A percentile compares a stretch with the other conserved stretches of the same genome.
These are phyloP conservation scores for Tetramorium alpestre DNA, from an alignment of 1,140 invertebrate species.

Conservation along the genomic window DNA sequence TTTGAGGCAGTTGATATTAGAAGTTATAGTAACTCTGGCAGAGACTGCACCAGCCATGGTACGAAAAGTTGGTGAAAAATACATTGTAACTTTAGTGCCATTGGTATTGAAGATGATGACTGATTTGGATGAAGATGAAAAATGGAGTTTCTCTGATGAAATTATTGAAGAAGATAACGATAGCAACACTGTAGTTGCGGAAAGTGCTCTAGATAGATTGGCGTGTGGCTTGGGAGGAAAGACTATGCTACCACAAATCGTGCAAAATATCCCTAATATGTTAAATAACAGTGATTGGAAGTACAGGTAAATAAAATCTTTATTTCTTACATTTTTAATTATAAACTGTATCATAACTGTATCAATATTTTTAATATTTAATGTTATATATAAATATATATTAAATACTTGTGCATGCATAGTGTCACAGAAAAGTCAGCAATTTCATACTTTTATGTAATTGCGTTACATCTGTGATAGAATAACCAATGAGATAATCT, in stretches of 20 bases:
- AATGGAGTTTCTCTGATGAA: slow-evolving; percentile 90
- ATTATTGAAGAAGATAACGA: slow-evolving; percentile 91
- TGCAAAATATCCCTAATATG: slow-evolving; percentile 95
- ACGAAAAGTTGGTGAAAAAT: slow-evolving; percentile 94
- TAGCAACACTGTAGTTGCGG: slow-evolving; percentile 97
- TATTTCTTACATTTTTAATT: neutral
- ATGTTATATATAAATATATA: neutral
- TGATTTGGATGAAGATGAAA: slow-evolving; percentile 96
- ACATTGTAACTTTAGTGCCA: slow-evolving; percentile 92
- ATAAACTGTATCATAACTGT: neutral
- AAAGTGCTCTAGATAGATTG: slow-evolving; percentile 97
- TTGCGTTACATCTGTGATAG: slow-evolving; percentile 82
- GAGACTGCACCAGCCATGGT: slow-evolving; percentile 98
- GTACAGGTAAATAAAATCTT: slow-evolving; percentile 85
- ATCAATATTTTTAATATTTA: slow-evolving; percentile 13
- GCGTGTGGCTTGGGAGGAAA: slow-evolving; percentile 98
- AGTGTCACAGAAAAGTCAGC: slow-evolving; percentile 80
- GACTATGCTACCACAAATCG: slow-evolving; percentile 95
- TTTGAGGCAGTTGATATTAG: slow-evolving; percentile 96
- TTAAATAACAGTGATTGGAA: slow-evolving; percentile 94
- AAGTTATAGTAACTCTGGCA: slow-evolving; percentile 97
- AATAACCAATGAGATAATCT: slow-evolving; percentile 70
- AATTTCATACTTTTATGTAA: slow-evolving; percentile 71
- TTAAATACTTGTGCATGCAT: neutral
- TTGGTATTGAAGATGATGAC: slow-evolving; percentile 98